Evolutionary conservation across 2,888 invertebrate species (phyloP).

Genomic region (Ferdinandea cuprea): DNA sequence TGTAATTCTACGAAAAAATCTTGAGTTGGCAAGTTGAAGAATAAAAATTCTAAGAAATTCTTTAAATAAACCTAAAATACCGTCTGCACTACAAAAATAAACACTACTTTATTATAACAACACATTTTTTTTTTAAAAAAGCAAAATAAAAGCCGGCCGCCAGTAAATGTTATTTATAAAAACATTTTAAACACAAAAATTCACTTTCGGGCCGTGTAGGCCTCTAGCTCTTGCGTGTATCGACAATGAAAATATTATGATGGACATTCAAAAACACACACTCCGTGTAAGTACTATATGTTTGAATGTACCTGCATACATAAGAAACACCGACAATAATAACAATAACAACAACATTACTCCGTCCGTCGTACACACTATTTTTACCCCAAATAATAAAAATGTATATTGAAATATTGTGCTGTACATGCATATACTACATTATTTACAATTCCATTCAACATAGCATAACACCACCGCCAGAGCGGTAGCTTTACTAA

Average conservation of each 20-base stretch:
- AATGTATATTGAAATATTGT: slow-evolving; percentile 47
- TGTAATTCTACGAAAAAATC: no score
- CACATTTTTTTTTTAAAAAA: no score
- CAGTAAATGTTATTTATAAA: not conserved
- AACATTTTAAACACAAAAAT: not conserved
- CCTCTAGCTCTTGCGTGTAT: slow-evolving; percentile 10
- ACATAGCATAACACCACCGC: slow-evolving; percentile 34
- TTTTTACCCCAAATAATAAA: slow-evolving; percentile 63
- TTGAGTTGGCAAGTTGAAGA: no score
- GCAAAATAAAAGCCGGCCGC: not conserved
- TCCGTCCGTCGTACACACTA: slow-evolving; percentile 52
- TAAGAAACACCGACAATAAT: not conserved
- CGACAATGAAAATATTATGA: slow-evolving; percentile 35
- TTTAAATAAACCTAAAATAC: no score
- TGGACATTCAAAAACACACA: slow-evolving; percentile 61
- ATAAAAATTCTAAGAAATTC: no score
- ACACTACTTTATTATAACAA: not conserved
- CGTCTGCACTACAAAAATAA: not conserved
- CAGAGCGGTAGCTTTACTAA: slow-evolving; percentile 61
- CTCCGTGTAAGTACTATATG: not conserved
- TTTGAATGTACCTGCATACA: not conserved
- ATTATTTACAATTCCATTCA: slow-evolving; percentile 73
- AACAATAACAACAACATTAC: slow-evolving; percentile 36
- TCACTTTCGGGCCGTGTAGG: slow-evolving; percentile 51
- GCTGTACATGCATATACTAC: slow-evolving; percentile 24